Conservation (phyloP, 1,140 invertebrate species). For the Drosophila busckii region DNA sequence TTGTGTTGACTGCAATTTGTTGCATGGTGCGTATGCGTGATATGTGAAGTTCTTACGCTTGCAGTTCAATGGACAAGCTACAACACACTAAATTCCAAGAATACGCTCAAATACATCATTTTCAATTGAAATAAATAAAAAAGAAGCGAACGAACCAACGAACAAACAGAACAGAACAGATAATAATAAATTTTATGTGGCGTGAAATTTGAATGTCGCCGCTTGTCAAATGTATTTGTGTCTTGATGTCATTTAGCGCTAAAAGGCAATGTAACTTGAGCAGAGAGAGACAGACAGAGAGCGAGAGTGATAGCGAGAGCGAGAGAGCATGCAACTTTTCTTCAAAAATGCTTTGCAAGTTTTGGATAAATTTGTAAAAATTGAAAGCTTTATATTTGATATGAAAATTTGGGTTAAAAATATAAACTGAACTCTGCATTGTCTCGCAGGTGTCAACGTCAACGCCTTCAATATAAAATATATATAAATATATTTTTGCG, state of each 20-base stretch:
- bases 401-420: too few relatives aligned
- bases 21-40: slow-evolving; percentile 29
- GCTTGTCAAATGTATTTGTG: slow-evolving; percentile 12
- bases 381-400: too few relatives aligned
- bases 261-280: slow-evolving; percentile 25
- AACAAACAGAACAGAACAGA: slow-evolving; percentile 3
- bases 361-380: too few relatives aligned
- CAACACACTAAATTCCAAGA: slow-evolving; percentile 9
- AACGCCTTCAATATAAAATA: slow-evolving; percentile 12
- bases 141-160: too few relatives aligned
- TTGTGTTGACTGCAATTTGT: not conserved
- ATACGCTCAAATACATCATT: slow-evolving; percentile 8
- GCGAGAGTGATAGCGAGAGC: too few relatives aligned
- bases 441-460: slow-evolving; percentile 22
- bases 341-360: too few relatives aligned
- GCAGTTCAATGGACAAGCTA: slow-evolving; percentile 4
- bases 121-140: slow-evolving; percentile 14
- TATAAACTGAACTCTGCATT: not conserved
- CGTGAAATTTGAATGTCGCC: slow-evolving; percentile 35
- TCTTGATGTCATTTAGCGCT: slow-evolving; percentile 15
- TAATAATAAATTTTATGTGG: slow-evolving; percentile 10
- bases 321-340: too few relatives aligned
- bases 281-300: slow-evolving; percentile 1
- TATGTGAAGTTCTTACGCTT: too few relatives aligned
- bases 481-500: too few relatives aligned